Evolutionary conservation across 1,140 invertebrate genomes (phyloP), one percentile per base, ranked within the genome.

Genomic region (Batillaria attramentaria): DNA sequence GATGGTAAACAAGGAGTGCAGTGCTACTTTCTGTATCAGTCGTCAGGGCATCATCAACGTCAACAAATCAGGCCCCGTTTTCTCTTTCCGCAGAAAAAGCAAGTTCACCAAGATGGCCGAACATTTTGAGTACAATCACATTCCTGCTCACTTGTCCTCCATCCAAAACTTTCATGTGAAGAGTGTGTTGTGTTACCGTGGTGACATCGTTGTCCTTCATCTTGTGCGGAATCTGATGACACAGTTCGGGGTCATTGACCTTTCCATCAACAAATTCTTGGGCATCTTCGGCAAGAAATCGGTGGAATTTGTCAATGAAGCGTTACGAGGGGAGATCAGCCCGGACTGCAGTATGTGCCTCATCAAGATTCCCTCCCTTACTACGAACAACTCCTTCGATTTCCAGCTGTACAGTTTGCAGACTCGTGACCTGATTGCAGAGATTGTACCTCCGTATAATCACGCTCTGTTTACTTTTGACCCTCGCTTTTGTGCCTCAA

Each of bases 51-150:
- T 90, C 77, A 89, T 91, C 66, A 90, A 90, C 72, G 87, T 90
- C 72, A 88, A 88, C 81, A 90, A 89, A 80, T 84, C 86, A 8
- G 81, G 83, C 20, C 86, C 87, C 13, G 81, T 90, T 77, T 91
- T 91, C 83, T 87, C 89, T 68, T 91, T 90, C 78, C 77, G 89
- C 42, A 80, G 87, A 37, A 84, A 87, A 68, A 87, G 86, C 75
- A 90, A 90, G 78, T 91, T 91, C 81, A 90, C 89, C 41, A 91
- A 90, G 74, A 91, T 91, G 89, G 89, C 89, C 8, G 89, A 91
- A 83, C 90, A 91, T 83, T 91, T 91, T 85, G 90, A 91, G 65
- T 91, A 91, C 84, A 91, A 91, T 81, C 89, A 90, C 84, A 90
- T 91, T 60, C 90, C 90, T 69, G 90, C 90, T 46, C 90, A 91